Conservation (phyloP, 2,888 invertebrate genomes). For the Cataglyphis rosenhaueri region DNA sequence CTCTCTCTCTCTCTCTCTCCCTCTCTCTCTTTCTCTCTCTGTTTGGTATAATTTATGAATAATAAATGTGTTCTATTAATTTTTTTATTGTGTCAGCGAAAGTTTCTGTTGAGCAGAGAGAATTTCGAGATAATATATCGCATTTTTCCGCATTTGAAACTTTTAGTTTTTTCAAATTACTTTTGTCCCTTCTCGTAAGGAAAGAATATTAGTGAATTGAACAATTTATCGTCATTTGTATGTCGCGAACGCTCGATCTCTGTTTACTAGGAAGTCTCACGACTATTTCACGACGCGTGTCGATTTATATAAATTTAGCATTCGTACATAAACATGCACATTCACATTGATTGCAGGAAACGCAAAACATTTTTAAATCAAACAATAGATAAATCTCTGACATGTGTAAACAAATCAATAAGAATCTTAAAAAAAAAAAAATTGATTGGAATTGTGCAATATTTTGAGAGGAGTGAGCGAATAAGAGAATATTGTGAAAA, state of each 20-base stretch:
- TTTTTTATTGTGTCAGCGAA: neutral
- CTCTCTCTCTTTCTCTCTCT: neutral
- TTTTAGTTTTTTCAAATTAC: constrained; percentile 24
- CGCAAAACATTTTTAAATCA: neutral
- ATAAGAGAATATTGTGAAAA: neutral
- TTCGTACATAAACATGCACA: neutral
- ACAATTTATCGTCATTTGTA: constrained; percentile 44
- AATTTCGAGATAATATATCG: neutral
- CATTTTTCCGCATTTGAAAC: neutral
- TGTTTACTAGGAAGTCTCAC: constrained; percentile 19
- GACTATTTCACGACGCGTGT: constrained; percentile 6
- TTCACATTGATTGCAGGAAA: neutral
- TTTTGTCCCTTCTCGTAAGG: constrained; percentile 4
- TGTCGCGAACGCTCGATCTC: constrained; percentile 16
- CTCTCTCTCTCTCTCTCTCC: neutral
- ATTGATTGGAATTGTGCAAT: neutral
- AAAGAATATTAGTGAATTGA: constrained; percentile 24
- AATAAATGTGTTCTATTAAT: neutral
- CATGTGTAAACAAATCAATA: neutral
- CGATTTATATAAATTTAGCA: constrained; percentile 41
- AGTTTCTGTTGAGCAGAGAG: neutral
- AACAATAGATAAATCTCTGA: neutral
- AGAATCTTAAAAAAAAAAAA: neutral
- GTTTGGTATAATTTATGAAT: neutral
- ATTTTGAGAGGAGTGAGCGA: neutral